Evolutionary conservation across 2,113 vertebrate species (phyloP).

Genomic region (Entosphenus tridentatus): DNA sequence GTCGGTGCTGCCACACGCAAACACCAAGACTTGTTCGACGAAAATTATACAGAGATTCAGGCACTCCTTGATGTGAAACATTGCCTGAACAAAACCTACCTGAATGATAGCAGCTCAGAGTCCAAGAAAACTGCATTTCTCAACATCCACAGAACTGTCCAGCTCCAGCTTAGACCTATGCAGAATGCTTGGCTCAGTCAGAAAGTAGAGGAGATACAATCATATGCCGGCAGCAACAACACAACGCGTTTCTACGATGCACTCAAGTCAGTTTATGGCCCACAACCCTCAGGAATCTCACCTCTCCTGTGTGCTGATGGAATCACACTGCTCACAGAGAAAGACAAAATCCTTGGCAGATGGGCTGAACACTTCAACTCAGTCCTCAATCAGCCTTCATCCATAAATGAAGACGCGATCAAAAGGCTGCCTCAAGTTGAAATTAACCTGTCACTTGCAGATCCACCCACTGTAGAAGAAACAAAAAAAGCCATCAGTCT

Average conservation of each 20-base stretch:
- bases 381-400: not conserved
- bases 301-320: not conserved
- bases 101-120: not conserved
- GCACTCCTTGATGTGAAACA: not conserved
- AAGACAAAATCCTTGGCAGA: not conserved
- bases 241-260: not conserved
- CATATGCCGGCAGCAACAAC: not conserved
- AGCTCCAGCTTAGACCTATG: not conserved
- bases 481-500: not conserved
- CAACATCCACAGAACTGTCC: slow-evolving; percentile 2
- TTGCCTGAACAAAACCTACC: not conserved
- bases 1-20: not conserved
- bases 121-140: not conserved
- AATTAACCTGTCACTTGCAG: not conserved
- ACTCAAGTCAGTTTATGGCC: too few relatives aligned
- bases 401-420: not conserved
- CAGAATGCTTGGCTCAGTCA: not conserved
- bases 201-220: not conserved
- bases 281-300: too few relatives aligned
- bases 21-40: not conserved
- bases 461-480: not conserved
- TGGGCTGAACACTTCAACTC: not conserved
- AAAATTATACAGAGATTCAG: not conserved
- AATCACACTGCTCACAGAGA: not conserved
- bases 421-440: not conserved